phyloP scores from a whole-genome alignment of 2,113 vertebrate genomes.

The Peucedramus taeniatus region DNA sequence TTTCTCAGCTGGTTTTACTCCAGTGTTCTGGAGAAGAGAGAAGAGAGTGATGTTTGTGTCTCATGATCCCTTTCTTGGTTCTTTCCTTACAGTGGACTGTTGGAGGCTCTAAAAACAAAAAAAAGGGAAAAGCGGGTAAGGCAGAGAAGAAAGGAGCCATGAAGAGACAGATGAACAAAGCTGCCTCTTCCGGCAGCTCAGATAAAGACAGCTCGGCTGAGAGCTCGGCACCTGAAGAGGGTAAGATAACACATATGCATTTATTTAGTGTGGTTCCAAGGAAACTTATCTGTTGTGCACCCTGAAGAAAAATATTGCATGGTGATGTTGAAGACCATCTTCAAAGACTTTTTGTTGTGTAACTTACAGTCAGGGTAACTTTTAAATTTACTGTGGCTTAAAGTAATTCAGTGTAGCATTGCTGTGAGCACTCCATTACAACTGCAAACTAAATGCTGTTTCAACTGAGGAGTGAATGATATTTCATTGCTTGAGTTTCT shows the following conservation, averaged over 20 bases:
- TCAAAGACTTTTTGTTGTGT: neutral
- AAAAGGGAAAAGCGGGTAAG: slow-evolving; percentile 90
- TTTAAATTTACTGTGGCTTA: neutral
- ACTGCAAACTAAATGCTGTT: neutral
- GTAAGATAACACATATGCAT: slow-evolving; percentile 60
- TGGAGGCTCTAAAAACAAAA: slow-evolving; percentile 96
- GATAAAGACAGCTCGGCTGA: slow-evolving; percentile 94
- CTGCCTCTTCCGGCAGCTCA: slow-evolving; percentile 95
- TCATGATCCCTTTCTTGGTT: neutral
- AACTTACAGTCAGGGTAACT: neutral
- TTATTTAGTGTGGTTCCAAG: neutral
- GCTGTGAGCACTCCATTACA: neutral
- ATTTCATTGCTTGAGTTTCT: neutral
- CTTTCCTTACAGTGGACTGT: slow-evolving; percentile 89
- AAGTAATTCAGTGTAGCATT: neutral
- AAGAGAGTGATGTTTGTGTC: neutral
- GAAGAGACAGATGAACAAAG: slow-evolving; percentile 87
- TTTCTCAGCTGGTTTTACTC: neutral
- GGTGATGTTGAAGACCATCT: neutral
- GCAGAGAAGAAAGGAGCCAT: slow-evolving; percentile 89
- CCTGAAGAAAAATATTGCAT: neutral
- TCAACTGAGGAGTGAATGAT: neutral
- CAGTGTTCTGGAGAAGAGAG: neutral
- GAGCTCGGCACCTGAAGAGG: slow-evolving; percentile 96
- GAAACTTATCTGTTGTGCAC: neutral